phyloP scores from a whole-genome alignment of 2,888 invertebrate species.

The Homarus gammarus region DNA sequence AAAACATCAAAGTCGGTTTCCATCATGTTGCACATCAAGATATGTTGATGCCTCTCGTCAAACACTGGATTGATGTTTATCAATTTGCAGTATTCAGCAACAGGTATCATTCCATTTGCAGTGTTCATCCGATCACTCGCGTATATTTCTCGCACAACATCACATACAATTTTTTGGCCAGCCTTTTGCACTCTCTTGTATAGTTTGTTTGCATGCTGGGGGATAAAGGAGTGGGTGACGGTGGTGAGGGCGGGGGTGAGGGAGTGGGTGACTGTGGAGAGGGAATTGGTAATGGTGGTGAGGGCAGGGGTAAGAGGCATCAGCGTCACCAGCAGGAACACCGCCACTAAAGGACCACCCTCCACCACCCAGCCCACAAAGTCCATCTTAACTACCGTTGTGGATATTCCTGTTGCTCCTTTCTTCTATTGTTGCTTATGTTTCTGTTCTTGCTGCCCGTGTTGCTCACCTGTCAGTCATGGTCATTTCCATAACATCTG shows the following conservation, averaged over 20 bases:
- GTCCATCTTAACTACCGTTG: neutral
- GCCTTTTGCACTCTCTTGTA: conserved; percentile 13
- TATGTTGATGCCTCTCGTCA: neutral
- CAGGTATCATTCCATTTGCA: conserved; percentile 22
- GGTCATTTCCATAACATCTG: neutral
- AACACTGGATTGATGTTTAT: neutral
- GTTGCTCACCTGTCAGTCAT: neutral
- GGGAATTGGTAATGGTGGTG: neutral
- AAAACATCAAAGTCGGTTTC: conserved; percentile 37
- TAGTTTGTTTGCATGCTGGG: neutral
- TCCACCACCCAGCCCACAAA: neutral
- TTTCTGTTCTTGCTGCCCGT: neutral
- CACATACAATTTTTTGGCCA: conserved; percentile 13
- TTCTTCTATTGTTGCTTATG: neutral
- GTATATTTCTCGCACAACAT: conserved; percentile 47
- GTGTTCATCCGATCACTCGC: conserved; percentile 17
- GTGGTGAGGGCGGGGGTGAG: neutral
- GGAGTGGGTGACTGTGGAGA: neutral
- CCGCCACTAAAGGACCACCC: neutral
- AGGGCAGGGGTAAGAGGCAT: neutral
- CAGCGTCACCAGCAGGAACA: neutral
- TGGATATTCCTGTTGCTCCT: neutral
- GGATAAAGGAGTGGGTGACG: neutral
- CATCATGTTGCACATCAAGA: conserved; percentile 22
- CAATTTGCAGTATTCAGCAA: conserved; percentile 28